Evolutionary conservation across 2,888 invertebrate species (phyloP), one percentile per base, ranked within the genome.

Genomic region (Spialia ferax): DNA sequence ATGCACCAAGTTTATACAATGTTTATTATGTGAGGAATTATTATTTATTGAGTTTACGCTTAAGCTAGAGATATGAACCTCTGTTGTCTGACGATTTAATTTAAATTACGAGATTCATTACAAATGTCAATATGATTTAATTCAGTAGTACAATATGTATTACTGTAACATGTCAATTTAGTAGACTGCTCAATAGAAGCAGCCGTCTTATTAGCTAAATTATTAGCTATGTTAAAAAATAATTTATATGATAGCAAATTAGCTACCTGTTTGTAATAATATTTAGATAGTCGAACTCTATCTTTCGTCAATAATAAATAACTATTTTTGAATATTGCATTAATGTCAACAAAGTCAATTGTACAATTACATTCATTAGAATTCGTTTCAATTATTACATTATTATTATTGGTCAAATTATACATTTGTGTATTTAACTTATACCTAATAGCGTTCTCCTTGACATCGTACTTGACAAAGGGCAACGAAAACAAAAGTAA

Each of bases 1-100:
- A 45, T 63, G 63, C 26, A 63, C 38, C 54, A 63, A 42, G 38
- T 63, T 63, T 54, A 63, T 7, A 55, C 50, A 61, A 3, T 50
- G 18, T 15, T 13, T 20, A 35, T 32, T 29, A 7, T 8, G 5
- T 29, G 8, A 6, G 3, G 6, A 29, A 29, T 8, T 29, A 29
- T 29, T 29, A 7, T 29, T 29, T 7, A n/a, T n/a, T n/a, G n/a
- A n/a, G n/a, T n/a, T n/a, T n/a, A 29, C 29, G 8, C 8, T 29
- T 29, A 29, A 29, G 29, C 29, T 29, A 29, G 29, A 29, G 29
- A 29, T 8, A 29, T 8, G 29, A 5, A 29, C 29, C 29, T 29
- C 29, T 29, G 4, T 29, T 29, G 29, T 29, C 29, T 29, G 29
- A 29, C 8, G 5, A 29, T 8, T 29, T 29, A 29, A 29, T 29